Evolutionary conservation across 2,797 vertebrate genomes (phyloP).

Genomic region (Spheniscus humboldti): DNA sequence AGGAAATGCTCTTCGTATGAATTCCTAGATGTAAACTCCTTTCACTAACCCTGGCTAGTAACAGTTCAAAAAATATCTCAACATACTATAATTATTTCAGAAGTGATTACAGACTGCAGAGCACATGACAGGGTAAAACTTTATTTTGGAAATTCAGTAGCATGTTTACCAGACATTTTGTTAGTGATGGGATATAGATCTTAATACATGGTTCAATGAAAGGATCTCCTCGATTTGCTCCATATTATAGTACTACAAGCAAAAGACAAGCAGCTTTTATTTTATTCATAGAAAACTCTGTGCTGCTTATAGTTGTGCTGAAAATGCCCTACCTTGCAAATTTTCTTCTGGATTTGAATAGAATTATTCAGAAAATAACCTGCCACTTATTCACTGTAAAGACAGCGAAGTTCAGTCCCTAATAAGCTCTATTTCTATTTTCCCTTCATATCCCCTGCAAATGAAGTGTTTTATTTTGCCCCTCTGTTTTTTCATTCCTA

Average conservation of each 20-base stretch:
- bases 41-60: not conserved
- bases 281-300: not conserved
- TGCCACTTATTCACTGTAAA: not conserved
- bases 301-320: not conserved
- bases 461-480: not conserved
- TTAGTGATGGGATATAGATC: not conserved
- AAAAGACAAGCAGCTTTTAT: not conserved
- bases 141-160: not conserved
- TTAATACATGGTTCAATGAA: not conserved
- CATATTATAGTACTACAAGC: not conserved
- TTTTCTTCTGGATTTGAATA: not conserved
- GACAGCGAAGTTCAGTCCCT: not conserved
- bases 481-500: not conserved
- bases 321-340: not conserved
- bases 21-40: not conserved
- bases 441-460: not conserved
- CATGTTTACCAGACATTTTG: not conserved
- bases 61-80: not conserved
- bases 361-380: not conserved
- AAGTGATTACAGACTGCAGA: not conserved
- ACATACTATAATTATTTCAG: not conserved
- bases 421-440: not conserved
- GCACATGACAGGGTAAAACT: not conserved
- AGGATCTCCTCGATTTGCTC: not conserved
- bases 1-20: not conserved